These are phyloP conservation scores for Chloroceryle aenea DNA, from an alignment of 2,113 vertebrate species.

Conservation along the genomic window DNA sequence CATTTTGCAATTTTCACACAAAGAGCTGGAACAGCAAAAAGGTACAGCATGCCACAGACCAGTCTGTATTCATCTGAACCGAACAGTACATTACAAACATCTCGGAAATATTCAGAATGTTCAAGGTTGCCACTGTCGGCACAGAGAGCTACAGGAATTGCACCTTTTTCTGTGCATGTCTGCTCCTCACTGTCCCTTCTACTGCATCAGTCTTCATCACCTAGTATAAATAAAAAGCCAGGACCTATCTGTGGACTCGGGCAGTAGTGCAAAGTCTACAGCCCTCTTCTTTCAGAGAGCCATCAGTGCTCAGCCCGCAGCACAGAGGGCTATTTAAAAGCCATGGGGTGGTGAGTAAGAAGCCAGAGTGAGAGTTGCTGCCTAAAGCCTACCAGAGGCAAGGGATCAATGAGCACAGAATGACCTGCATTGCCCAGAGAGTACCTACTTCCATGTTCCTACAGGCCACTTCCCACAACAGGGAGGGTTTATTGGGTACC, in stretches of 20 bases:
- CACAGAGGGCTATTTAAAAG: not conserved
- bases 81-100: not conserved
- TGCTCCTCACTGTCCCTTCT: not conserved
- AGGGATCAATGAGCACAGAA: not conserved
- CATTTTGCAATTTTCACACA: conserved; percentile 24
- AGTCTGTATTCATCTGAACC: not conserved
- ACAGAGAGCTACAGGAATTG: not conserved
- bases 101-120: not conserved
- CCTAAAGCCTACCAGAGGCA: not conserved
- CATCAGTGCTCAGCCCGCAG: not conserved
- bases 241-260: not conserved
- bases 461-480: not conserved
- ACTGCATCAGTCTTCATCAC: not conserved
- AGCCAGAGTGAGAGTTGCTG: not conserved
- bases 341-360: not conserved
- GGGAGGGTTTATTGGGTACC: not conserved
- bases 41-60: not conserved
- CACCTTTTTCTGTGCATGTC: not conserved
- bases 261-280: not conserved
- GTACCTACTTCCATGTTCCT: not conserved
- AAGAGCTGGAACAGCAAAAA: not conserved
- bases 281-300: not conserved
- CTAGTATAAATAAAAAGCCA: not conserved
- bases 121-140: not conserved
- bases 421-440: not conserved